Conservation (phyloP, 1,140 invertebrate genomes). For the Penaeus chinensis region DNA sequence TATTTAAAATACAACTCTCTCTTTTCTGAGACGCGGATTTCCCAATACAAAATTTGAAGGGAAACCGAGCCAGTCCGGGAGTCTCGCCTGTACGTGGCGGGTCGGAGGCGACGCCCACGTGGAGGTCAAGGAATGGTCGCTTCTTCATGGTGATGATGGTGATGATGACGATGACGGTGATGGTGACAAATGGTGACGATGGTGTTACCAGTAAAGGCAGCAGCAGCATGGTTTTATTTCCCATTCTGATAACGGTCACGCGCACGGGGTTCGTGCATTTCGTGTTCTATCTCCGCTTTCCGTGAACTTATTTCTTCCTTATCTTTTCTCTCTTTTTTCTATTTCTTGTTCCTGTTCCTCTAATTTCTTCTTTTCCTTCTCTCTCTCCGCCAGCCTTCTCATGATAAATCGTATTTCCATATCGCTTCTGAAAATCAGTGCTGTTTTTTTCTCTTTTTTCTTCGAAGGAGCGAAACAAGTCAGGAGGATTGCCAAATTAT, state of each 20-base stretch:
- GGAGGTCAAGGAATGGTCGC: slow-evolving; percentile 11
- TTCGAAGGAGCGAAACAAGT: not conserved
- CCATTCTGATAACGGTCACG: slow-evolving; percentile 27
- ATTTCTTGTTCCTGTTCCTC: too few species aligned
- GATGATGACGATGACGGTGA: slow-evolving; percentile 23
- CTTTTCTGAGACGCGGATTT: too few species aligned
- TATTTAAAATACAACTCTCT: too few species aligned
- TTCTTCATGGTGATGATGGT: slow-evolving; percentile 32
- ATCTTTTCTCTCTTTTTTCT: too few species aligned
- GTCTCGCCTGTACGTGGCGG: too few species aligned
- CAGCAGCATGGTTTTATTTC: slow-evolving; percentile 6
- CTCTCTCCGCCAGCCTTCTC: too few species aligned
- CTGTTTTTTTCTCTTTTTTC: not conserved
- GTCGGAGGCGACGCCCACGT: too few species aligned
- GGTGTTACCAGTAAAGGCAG: too few species aligned
- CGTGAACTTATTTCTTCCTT: not conserved
- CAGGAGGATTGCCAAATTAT: not conserved
- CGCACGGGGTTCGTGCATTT: not conserved
- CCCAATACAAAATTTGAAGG: too few species aligned
- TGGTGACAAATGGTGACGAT: not conserved
- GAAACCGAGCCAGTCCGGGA: too few species aligned
- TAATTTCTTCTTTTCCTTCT: too few species aligned
- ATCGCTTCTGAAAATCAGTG: not conserved
- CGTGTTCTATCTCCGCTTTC: not conserved
- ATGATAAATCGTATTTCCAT: too few species aligned